Evolutionary conservation across 2,113 vertebrate species (phyloP).

Genomic region (Brachyhypopomus gauderio): DNA sequence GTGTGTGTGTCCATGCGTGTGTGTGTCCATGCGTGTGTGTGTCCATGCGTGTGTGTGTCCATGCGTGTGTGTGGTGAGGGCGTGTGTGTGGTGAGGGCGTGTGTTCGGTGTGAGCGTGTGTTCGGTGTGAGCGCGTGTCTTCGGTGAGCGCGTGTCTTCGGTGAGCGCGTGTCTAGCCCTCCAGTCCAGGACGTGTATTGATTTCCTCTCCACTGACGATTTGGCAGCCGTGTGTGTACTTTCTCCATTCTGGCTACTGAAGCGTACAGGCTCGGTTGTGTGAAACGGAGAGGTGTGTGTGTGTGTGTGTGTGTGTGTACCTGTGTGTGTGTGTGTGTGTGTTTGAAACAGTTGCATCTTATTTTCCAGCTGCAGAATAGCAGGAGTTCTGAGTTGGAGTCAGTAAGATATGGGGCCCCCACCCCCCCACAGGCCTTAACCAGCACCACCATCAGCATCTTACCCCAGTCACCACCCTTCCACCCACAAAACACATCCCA

Average conservation of each 20-base stretch:
- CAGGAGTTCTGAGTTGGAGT: not conserved
- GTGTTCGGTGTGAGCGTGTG: no score
- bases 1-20: no score
- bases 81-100: not conserved
- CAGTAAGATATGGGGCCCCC: not conserved
- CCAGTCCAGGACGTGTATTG: not conserved
- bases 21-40: no score
- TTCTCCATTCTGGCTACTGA: not conserved
- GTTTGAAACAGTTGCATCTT: not conserved
- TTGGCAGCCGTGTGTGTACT: not conserved
- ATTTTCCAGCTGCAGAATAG: not conserved
- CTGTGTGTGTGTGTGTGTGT: not conserved
- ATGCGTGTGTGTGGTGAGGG: no score
- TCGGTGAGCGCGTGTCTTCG: no score
- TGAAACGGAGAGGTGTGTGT: not conserved
- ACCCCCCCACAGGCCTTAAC: not conserved
- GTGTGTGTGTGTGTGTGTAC: not conserved
- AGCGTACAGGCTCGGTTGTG: not conserved
- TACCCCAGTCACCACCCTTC: not conserved
- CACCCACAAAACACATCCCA: not conserved
- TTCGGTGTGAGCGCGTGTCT: not conserved
- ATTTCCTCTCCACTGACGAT: not conserved
- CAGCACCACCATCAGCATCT: not conserved
- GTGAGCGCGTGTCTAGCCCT: no score
- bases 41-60: no score